Percentiles rank a stretch among this genome's conserved stretches.
Evolutionary conservation across 1,140 invertebrate genomes (phyloP).

Genomic region (Brachionus paranguensis): DNA sequence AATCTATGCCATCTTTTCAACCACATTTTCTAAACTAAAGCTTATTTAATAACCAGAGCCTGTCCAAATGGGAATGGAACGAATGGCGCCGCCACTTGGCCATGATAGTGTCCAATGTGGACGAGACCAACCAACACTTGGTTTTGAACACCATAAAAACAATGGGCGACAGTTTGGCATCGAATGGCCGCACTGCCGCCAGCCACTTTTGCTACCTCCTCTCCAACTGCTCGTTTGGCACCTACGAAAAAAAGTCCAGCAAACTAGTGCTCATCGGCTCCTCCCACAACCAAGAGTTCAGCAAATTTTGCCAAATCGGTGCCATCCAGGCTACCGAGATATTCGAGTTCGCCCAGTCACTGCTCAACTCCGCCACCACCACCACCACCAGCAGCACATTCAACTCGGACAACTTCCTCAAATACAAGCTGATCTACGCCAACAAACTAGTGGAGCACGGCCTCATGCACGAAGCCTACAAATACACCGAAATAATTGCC

Average conservation of each 20-base stretch:
- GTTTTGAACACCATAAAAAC: conserved; percentile 75
- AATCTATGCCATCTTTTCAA: too few relatives aligned
- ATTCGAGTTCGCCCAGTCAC: conserved; percentile 80
- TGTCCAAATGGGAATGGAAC: conserved; percentile 79
- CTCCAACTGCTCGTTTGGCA: conserved; percentile 70
- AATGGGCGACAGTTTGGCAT: conserved; percentile 62
- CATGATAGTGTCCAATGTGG: conserved; percentile 79
- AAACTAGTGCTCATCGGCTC: conserved; percentile 74
- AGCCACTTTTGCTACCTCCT: conserved; percentile 90
- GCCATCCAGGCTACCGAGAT: conserved; percentile 88
- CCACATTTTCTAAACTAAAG: not conserved
- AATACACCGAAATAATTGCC: conserved; percentile 37
- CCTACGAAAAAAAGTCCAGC: conserved; percentile 60
- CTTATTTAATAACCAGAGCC: conserved; percentile 53
- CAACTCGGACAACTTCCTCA: conserved; percentile 63
- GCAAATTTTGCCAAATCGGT: conserved; percentile 69
- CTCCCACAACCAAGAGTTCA: conserved; percentile 52
- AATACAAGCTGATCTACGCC: conserved; percentile 61
- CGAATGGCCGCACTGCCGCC: conserved; percentile 67
- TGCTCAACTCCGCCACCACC: conserved; percentile 63
- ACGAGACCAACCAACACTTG: conserved; percentile 68
- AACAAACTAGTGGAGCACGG: conserved; percentile 72
- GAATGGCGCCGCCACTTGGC: conserved; percentile 92
- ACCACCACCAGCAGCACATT: conserved; percentile 59
- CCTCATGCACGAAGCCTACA: conserved; percentile 62